Percentiles rank a stretch among this genome's conserved stretches.
Conservation (phyloP, 1,140 invertebrate species). For the Cecropterus lyciades region DNA sequence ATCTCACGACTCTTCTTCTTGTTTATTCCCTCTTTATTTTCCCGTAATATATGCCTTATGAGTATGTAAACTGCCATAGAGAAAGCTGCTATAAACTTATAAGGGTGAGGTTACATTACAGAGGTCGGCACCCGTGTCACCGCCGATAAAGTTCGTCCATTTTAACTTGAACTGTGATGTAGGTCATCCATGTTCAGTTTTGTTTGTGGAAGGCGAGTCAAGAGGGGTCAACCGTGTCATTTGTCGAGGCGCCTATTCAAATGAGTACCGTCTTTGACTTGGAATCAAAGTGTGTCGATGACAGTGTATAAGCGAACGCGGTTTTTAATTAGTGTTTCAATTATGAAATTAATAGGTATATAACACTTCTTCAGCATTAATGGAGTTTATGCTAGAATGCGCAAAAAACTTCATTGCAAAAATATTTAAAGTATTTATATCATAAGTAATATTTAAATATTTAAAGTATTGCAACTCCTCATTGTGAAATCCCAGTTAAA, state of each 20-base stretch:
- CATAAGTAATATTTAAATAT: no score
- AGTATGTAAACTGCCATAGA: constrained; percentile 29
- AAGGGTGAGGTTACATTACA: constrained; percentile 34
- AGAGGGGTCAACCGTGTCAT: constrained; percentile 32
- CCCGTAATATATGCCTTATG: constrained; percentile 29
- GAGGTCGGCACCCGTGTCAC: constrained; percentile 30
- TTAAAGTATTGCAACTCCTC: no score
- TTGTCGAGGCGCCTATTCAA: constrained; percentile 36
- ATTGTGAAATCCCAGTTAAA: no score
- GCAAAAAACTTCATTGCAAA: no score
- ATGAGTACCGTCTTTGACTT: constrained; percentile 26
- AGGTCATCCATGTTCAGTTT: constrained; percentile 29
- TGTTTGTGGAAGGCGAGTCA: constrained; percentile 32
- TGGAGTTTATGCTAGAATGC: no score
- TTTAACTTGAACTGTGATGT: constrained; percentile 33
- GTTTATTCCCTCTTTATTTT: constrained; percentile 23
- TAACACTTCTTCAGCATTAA: no score
- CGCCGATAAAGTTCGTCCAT: constrained; percentile 32
- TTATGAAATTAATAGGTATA: no score
- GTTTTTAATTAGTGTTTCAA: background rate
- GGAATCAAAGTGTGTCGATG: constrained; percentile 18
- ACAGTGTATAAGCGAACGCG: constrained; percentile 15
- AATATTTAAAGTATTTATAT: background rate
- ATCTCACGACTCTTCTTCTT: background rate
- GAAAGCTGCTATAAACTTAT: constrained; percentile 32